A percentile compares a stretch with the other conserved stretches of the same genome.
phyloP scores from a whole-genome alignment of 1,140 invertebrate genomes.

The Drosophila ambigua region DNA sequence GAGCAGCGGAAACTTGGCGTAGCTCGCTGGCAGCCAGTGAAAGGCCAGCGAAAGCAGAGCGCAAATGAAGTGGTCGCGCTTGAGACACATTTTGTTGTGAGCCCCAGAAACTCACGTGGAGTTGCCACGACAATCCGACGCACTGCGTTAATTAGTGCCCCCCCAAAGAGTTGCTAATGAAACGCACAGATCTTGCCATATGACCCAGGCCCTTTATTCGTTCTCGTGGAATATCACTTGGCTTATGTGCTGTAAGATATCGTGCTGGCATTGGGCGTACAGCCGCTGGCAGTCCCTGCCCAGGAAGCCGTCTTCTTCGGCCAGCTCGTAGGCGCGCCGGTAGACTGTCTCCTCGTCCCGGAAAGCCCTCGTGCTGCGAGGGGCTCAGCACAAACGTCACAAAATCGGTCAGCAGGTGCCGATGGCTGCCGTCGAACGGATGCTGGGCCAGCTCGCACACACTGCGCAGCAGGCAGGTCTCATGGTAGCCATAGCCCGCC shows the following conservation, averaged over 20 bases:
- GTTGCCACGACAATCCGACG: constrained; percentile 9
- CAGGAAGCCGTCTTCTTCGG: constrained; percentile 65
- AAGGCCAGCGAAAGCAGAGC: constrained; percentile 15
- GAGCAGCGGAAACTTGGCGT: constrained; percentile 39
- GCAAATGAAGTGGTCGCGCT: constrained; percentile 29
- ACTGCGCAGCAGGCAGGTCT: constrained; percentile 69
- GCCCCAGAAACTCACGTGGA: not conserved
- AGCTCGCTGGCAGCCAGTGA: not conserved
- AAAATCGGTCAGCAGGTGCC: constrained; percentile 67
- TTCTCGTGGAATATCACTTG: constrained; percentile 50
- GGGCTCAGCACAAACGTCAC: constrained; percentile 76
- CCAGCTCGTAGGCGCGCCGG: constrained; percentile 62
- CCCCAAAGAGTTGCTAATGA: constrained; percentile 56
- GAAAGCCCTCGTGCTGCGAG: constrained; percentile 73
- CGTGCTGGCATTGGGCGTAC: constrained; percentile 60
- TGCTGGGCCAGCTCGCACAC: constrained; percentile 75
- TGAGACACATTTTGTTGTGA: constrained; percentile 54
- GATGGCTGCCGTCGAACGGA: constrained; percentile 72
- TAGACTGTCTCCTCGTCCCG: constrained; percentile 56
- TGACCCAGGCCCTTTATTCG: constrained; percentile 9
- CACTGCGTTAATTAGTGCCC: constrained; percentile 48
- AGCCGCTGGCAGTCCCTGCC: constrained; percentile 61
- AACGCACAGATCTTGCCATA: constrained; percentile 41
- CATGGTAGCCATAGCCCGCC: constrained; percentile 63
- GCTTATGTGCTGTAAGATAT: constrained; percentile 52